Conservation (phyloP, 1,140 invertebrate species). For the Asbolus verrucosus region DNA sequence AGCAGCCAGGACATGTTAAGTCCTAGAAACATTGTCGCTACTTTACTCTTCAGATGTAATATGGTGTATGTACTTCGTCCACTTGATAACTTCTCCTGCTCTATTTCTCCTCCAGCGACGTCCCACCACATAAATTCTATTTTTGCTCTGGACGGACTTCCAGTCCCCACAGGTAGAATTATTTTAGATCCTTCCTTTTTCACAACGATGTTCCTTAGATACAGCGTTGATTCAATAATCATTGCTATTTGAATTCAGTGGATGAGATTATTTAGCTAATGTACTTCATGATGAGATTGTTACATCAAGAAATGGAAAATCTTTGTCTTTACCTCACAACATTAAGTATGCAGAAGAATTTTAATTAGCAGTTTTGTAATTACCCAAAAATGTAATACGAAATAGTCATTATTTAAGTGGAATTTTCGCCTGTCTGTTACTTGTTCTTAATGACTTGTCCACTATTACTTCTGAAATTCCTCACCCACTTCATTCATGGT, state of each 20-base stretch:
- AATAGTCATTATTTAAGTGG: no score
- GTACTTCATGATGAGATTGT: no score
- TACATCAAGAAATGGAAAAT: no score
- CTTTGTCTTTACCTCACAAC: no score
- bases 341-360: no score
- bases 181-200: background rate
- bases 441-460: no score
- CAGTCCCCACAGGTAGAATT: background rate
- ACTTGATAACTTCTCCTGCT: conserved; percentile 36
- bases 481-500: no score
- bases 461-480: no score
- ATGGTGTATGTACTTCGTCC: conserved; percentile 37
- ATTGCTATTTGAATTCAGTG: background rate
- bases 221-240: background rate
- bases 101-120: conserved; percentile 19
- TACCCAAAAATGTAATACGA: no score
- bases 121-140: conserved; percentile 18
- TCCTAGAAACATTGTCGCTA: conserved; percentile 56
- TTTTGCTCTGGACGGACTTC: background rate
- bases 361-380: no score
- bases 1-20: conserved; percentile 60
- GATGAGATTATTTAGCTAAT: no score
- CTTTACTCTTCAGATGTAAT: conserved; percentile 38
- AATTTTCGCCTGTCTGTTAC: no score
- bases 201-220: background rate